phyloP scores from a whole-genome alignment of 2,797 vertebrate species.

The Spinus olivaceus region DNA sequence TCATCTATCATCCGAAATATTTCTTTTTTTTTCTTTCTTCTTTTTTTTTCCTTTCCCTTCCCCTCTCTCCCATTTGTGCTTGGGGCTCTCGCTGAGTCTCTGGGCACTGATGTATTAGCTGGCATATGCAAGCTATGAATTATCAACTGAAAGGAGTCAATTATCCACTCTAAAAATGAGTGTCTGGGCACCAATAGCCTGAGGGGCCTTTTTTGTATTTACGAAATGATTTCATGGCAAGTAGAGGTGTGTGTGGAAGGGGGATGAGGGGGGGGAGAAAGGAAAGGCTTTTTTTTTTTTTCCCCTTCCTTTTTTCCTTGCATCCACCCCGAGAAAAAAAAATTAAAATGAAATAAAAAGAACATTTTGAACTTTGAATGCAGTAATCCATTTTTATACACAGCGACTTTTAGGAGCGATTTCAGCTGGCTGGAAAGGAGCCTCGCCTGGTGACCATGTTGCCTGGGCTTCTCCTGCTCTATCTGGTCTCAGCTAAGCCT shows the following conservation, averaged over 20 bases:
- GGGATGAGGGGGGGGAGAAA: slow-evolving; percentile 5
- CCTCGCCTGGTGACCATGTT: slow-evolving; percentile 75
- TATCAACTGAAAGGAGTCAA: slow-evolving; percentile 99
- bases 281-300: background rate
- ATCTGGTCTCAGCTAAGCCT: slow-evolving; percentile 78
- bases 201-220: slow-evolving; percentile 90
- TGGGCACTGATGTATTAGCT: slow-evolving; percentile 93
- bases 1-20: slow-evolving; percentile 89
- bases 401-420: slow-evolving; percentile 68
- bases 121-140: slow-evolving; percentile 93
- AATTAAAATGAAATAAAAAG: slow-evolving; percentile 6
- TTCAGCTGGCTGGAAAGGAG: slow-evolving; percentile 69
- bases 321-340: background rate
- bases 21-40: slow-evolving; percentile 19
- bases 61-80: slow-evolving; percentile 81
- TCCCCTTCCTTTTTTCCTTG: background rate
- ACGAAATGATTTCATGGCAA: slow-evolving; percentile 88
- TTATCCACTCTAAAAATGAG: slow-evolving; percentile 98
- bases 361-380: slow-evolving; percentile 72
- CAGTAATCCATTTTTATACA: slow-evolving; percentile 81
- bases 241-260: slow-evolving; percentile 70
- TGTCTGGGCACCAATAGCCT: slow-evolving; percentile 87
- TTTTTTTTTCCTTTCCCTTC: slow-evolving; percentile 35
- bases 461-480: slow-evolving; percentile 64
- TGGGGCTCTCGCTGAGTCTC: slow-evolving; percentile 80